Conservation (phyloP, 2,888 invertebrate genomes). For the Hydrotaea diabolus region DNA sequence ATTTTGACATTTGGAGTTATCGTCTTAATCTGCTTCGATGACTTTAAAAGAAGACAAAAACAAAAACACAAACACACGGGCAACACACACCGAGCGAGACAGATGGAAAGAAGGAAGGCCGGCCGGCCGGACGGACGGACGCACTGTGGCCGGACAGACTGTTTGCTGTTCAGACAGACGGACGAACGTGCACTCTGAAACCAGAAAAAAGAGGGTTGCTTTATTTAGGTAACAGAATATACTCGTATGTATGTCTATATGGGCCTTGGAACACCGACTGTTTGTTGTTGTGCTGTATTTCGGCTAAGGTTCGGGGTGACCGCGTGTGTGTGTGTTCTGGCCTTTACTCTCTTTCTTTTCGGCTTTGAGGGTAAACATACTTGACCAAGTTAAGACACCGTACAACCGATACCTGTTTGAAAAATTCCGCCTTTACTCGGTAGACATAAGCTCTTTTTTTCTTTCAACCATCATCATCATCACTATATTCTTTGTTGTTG, state of each 20-base stretch:
- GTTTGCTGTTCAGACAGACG: no score
- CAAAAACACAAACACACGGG: background rate
- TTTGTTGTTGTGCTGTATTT: conserved; percentile 9
- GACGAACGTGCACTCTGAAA: background rate
- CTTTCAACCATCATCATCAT: conserved; percentile 19
- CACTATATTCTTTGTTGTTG: conserved; percentile 20
- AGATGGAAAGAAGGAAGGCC: conserved; percentile 23
- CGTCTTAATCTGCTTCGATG: conserved; percentile 80
- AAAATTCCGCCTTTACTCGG: conserved; percentile 65
- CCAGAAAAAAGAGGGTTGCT: conserved; percentile 33
- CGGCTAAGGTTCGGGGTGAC: background rate
- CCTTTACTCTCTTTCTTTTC: background rate
- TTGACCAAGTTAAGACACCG: conserved; percentile 55
- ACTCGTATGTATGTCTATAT: conserved; percentile 44
- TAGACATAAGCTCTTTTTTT: background rate
- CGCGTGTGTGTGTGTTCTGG: background rate
- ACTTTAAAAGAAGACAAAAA: conserved; percentile 70
- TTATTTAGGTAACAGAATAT: conserved; percentile 50
- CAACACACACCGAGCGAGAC: conserved; percentile 1
- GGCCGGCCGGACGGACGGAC: background rate
- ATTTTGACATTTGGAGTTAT: conserved; percentile 80
- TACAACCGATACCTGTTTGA: conserved; percentile 72
- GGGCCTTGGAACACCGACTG: conserved; percentile 24
- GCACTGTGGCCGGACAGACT: conserved; percentile 12
- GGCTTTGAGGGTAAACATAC: conserved; percentile 41